These are phyloP conservation scores for Phocides pigmalion DNA, from an alignment of 1,140 invertebrate species.

Conservation along the genomic window DNA sequence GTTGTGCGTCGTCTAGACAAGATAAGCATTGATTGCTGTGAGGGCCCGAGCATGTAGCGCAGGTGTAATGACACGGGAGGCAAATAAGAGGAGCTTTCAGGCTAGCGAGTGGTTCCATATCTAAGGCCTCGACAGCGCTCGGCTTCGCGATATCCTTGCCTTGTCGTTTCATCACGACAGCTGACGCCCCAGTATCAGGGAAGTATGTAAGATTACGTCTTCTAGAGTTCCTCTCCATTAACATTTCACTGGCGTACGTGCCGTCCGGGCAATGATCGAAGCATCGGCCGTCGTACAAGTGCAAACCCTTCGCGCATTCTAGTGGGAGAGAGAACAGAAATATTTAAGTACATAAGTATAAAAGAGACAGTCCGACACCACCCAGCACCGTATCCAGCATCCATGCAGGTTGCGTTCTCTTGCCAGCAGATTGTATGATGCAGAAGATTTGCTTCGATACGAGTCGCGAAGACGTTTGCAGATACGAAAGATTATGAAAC, in stretches of 20 bases:
- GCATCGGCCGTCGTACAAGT: constrained; percentile 79
- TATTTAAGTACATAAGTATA: constrained; percentile 62
- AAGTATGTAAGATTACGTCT: constrained; percentile 69
- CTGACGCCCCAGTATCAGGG: constrained; percentile 43
- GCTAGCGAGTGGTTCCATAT: constrained; percentile 62
- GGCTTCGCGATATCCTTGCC: constrained; percentile 38
- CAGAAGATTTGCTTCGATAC: constrained; percentile 57
- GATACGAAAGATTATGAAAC: constrained; percentile 50
- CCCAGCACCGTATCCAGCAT: constrained; percentile 72
- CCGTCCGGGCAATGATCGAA: constrained; percentile 67
- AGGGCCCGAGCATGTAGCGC: constrained; percentile 68
- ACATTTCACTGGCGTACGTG: constrained; percentile 71
- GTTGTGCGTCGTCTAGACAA: constrained; percentile 68
- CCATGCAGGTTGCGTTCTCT: constrained; percentile 74
- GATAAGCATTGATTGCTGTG: constrained; percentile 67
- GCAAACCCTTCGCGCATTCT: constrained; percentile 81
- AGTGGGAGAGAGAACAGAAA: constrained; percentile 75
- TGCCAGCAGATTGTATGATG: constrained; percentile 64
- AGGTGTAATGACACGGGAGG: constrained; percentile 74
- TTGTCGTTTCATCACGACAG: constrained; percentile 54
- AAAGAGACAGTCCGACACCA: constrained; percentile 67
- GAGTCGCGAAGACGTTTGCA: constrained; percentile 59
- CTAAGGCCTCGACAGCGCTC: constrained; percentile 60
- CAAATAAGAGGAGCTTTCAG: constrained; percentile 57
- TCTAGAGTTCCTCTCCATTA: constrained; percentile 68